Conservation (phyloP, 30 jellyfish, hydroid and myxozoan species). For the Pelagia noctiluca region DNA sequence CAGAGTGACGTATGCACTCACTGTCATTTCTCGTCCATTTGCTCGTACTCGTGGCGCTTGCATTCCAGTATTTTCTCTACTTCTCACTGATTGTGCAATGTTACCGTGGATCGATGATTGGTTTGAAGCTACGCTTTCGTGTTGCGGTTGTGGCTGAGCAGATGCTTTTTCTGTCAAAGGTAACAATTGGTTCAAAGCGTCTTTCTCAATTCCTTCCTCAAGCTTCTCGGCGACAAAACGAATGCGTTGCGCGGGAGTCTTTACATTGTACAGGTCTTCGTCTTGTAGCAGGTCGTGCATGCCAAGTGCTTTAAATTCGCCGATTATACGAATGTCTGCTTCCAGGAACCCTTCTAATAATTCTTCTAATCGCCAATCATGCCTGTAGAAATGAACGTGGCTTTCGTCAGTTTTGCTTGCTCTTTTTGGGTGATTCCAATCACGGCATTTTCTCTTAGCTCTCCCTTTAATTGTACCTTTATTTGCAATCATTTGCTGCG, state of each 20-base stretch:
- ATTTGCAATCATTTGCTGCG: conserved; percentile 15
- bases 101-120: not conserved
- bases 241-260: not conserved
- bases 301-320: not conserved
- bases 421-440: conserved; percentile 19
- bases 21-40: conserved; percentile 4
- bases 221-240: not conserved
- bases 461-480: conserved; percentile 4
- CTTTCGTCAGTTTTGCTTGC: not conserved
- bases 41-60: conserved; percentile 8
- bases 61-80: conserved; percentile 1
- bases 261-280: conserved; percentile 4
- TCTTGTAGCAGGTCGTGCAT: not conserved
- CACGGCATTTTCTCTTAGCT: not conserved
- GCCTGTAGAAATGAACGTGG: not conserved
- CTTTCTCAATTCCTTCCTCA: not conserved
- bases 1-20: conserved; percentile 10
- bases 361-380: not conserved
- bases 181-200: not conserved
- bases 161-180: not conserved
- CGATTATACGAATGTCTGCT: not conserved
- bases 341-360: not conserved
- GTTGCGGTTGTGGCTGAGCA: not conserved
- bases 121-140: not conserved
- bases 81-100: not conserved